Percentiles rank a stretch among this genome's conserved stretches.
Evolutionary conservation across 1,140 invertebrate genomes (phyloP).

Genomic region (Hylaeus anthracinus): DNA sequence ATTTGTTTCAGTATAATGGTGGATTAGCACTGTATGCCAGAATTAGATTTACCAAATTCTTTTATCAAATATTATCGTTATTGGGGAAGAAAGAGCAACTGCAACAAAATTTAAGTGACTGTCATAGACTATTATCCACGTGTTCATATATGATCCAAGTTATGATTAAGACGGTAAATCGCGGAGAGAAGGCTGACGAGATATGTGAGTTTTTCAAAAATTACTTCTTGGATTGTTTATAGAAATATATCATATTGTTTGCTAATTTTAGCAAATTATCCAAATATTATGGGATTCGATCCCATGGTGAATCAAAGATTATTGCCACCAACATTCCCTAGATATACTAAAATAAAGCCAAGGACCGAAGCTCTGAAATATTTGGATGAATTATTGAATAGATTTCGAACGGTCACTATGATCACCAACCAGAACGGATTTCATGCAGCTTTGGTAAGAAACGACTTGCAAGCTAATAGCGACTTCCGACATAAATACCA

Average conservation of each 20-base stretch:
- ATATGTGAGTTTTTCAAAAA: conserved; percentile 81
- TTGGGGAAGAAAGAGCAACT: conserved; percentile 84
- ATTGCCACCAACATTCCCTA: conserved; percentile 97
- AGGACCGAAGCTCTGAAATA: conserved; percentile 91
- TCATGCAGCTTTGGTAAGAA: conserved; percentile 90
- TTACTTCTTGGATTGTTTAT: conserved; percentile 2
- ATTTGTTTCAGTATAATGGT: conserved; percentile 80
- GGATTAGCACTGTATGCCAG: conserved; percentile 88
- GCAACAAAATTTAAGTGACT: conserved; percentile 82
- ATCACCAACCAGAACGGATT: conserved; percentile 90
- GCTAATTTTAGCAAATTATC: conserved; percentile 76
- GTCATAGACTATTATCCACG: conserved; percentile 85
- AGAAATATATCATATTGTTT: conserved; percentile 28
- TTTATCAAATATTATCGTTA: conserved; percentile 90
- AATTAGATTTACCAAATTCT: conserved; percentile 91
- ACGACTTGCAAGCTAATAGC: conserved; percentile 7
- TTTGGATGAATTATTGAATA: conserved; percentile 89
- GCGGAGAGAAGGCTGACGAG: conserved; percentile 88
- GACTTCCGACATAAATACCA: conserved; percentile 33
- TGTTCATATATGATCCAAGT: conserved; percentile 90
- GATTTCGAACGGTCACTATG: conserved; percentile 91
- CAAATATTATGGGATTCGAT: conserved; percentile 92
- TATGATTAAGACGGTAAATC: conserved; percentile 88
- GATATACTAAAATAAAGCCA: conserved; percentile 96
- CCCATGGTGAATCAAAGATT: conserved; percentile 96